These are phyloP conservation scores for Pseudomyrmex cubaensis DNA, from an alignment of 1,140 invertebrate genomes.

Conservation along the genomic window DNA sequence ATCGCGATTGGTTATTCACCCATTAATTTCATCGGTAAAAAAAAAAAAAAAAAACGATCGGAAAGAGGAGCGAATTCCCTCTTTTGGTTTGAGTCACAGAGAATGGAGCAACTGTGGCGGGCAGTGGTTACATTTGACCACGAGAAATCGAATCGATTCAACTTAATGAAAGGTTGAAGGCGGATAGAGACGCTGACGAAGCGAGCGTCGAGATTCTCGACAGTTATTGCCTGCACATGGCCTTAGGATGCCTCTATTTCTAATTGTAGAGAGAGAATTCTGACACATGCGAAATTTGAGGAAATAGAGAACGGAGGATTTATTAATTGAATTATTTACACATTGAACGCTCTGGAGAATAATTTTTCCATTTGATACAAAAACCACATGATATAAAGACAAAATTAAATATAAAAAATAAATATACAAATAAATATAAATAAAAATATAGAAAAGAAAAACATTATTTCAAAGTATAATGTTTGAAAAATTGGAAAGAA, in stretches of 20 bases:
- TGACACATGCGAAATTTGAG: background rate
- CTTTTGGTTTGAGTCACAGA: conserved; percentile 63
- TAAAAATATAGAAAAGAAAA: background rate
- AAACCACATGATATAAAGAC: too few relatives aligned
- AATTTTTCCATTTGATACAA: too few relatives aligned
- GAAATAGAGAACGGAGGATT: background rate
- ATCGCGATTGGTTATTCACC: conserved; percentile 65
- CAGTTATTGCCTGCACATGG: conserved; percentile 38
- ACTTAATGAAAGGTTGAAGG: conserved; percentile 80
- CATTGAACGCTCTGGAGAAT: too few relatives aligned
- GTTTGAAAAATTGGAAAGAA: background rate
- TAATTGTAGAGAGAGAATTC: conserved; percentile 16
- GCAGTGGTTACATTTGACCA: conserved; percentile 77
- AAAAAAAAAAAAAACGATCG: conserved; percentile 59
- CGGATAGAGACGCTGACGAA: conserved; percentile 77
- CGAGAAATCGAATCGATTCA: conserved; percentile 74
- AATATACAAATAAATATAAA: too few relatives aligned
- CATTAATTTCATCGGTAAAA: conserved; percentile 65
- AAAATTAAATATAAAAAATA: too few relatives aligned
- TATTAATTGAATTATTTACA: too few relatives aligned
- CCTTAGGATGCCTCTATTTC: background rate
- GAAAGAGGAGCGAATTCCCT: conserved; percentile 37
- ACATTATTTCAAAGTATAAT: conserved; percentile 3
- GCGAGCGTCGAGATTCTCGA: conserved; percentile 48
- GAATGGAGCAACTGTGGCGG: conserved; percentile 74